Percentiles rank a stretch among this genome's conserved stretches.
phyloP scores from a whole-genome alignment of 2,113 vertebrate genomes.

The Ptilorrhoa leucosticta region DNA sequence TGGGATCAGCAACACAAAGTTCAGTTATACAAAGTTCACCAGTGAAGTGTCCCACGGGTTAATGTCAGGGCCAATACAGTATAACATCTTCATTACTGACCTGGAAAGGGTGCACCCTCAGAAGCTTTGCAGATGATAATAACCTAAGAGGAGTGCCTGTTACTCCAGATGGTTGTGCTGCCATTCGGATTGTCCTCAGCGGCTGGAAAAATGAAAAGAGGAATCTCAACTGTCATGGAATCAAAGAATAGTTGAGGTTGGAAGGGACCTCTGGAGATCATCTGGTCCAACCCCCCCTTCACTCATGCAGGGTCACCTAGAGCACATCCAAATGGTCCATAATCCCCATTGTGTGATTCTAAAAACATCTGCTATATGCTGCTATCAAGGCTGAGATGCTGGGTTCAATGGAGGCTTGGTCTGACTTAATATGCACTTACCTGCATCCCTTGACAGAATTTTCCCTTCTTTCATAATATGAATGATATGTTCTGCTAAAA shows the following conservation, averaged over 20 bases:
- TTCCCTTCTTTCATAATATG: background rate
- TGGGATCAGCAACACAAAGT: background rate
- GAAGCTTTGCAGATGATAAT: background rate
- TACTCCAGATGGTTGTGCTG: background rate
- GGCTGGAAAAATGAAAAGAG: background rate
- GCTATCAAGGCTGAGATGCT: background rate
- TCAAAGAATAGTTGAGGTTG: background rate
- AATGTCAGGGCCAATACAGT: background rate
- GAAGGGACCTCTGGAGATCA: background rate
- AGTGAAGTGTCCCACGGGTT: background rate
- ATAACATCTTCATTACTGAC: background rate
- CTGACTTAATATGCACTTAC: background rate
- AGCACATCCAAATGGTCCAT: background rate
- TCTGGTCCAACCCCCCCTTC: background rate
- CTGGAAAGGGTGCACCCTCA: background rate
- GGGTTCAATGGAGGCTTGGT: background rate
- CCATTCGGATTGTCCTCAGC: background rate
- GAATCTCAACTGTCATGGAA: background rate
- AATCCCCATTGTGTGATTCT: background rate
- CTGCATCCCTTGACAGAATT: background rate
- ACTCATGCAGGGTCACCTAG: background rate
- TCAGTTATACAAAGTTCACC: background rate
- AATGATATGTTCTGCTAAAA: background rate
- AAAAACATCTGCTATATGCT: background rate
- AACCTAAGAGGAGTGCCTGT: background rate